These are phyloP conservation scores for Hydrophis major DNA, from an alignment of 2,797 vertebrate genomes.

Conservation along the genomic window DNA sequence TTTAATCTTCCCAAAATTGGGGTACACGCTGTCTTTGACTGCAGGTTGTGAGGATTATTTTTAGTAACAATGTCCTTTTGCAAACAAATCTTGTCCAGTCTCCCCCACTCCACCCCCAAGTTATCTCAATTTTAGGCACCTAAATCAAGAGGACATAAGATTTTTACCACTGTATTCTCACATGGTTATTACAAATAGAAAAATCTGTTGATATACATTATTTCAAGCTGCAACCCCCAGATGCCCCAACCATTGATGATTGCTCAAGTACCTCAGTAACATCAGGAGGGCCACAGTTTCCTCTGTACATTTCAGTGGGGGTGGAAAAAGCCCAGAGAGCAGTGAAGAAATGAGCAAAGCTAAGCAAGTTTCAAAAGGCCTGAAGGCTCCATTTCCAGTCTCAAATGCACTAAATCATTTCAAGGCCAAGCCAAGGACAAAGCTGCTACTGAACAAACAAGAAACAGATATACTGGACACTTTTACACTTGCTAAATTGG, in stretches of 20 bases:
- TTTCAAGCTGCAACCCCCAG: not conserved
- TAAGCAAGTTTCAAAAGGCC: not conserved
- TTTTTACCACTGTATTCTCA: not conserved
- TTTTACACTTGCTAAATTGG: not conserved
- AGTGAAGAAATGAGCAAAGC: not conserved
- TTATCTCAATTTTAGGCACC: not conserved
- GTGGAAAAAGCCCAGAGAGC: not conserved
- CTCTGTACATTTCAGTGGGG: not conserved
- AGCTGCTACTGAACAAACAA: not conserved
- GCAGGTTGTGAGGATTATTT: not conserved
- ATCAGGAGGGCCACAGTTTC: not conserved
- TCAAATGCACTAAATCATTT: not conserved
- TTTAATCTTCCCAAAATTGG: not conserved
- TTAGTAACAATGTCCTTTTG: not conserved
- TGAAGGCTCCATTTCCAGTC: not conserved
- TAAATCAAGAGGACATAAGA: not conserved
- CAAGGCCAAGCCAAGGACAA: slow-evolving; percentile 1
- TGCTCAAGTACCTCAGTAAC: not conserved
- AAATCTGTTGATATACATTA: not conserved
- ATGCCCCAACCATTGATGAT: not conserved
- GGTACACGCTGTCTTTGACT: not conserved
- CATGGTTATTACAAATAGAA: not conserved
- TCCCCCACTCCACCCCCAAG: not conserved
- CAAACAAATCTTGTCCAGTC: not conserved
- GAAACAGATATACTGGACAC: not conserved